These are phyloP conservation scores for Nemoura dubitans DNA, from an alignment of 2,888 invertebrate species.

Conservation along the genomic window DNA sequence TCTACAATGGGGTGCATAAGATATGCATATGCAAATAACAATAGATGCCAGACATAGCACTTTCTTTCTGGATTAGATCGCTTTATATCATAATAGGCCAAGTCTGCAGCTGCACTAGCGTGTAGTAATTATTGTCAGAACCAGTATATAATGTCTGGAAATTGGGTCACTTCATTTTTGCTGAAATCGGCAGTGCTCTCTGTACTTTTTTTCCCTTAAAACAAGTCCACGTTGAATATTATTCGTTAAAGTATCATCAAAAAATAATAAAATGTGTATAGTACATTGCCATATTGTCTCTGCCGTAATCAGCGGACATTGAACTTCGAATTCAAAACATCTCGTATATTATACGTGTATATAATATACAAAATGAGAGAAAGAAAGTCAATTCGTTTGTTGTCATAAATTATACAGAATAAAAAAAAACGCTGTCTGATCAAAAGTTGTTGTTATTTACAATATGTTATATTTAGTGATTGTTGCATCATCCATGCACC, in stretches of 20 bases:
- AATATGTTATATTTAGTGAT: conserved; percentile 12
- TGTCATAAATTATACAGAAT: not conserved
- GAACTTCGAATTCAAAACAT: not conserved
- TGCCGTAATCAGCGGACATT: not conserved
- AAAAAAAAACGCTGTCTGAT: not conserved
- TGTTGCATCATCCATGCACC: conserved; percentile 20
- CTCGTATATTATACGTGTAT: too few relatives aligned
- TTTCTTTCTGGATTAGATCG: not conserved
- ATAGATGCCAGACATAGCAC: not conserved
- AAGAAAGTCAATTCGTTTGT: not conserved
- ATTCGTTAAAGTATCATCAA: too few relatives aligned
- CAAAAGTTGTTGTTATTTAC: conserved; percentile 21
- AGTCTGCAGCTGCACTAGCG: not conserved
- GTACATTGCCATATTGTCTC: not conserved
- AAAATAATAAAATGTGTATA: not conserved
- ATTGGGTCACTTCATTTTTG: not conserved
- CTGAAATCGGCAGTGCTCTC: not conserved
- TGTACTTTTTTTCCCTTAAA: not conserved
- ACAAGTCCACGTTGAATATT: not conserved
- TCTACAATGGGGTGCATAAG: not conserved
- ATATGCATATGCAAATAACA: not conserved
- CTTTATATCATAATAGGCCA: not conserved
- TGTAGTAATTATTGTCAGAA: not conserved
- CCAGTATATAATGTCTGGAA: not conserved
- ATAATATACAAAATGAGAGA: not conserved